A percentile compares a stretch with the other conserved stretches of the same genome.
Conservation (phyloP, 2,797 vertebrate species). For the Distichodus sexfasciatus region DNA sequence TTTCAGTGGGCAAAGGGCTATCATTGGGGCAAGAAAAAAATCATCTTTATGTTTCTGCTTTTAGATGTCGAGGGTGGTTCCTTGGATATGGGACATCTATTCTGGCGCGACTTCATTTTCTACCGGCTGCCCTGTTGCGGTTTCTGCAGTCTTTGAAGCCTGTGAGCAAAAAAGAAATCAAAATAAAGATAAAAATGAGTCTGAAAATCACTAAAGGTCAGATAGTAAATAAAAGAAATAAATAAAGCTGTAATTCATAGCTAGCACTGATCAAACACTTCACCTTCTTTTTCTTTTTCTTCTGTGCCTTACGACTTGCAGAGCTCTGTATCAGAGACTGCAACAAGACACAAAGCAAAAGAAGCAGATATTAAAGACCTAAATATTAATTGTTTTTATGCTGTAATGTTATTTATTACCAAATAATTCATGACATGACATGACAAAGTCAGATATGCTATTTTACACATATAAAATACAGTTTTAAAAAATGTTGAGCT, state of each 20-base stretch:
- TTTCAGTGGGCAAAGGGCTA: constrained; percentile 27
- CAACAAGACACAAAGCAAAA: background rate
- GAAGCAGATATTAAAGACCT: background rate
- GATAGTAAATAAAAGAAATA: too few relatives aligned
- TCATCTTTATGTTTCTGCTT: constrained; percentile 28
- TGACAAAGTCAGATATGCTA: too few relatives aligned
- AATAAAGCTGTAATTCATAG: background rate
- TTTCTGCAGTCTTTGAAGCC: constrained; percentile 95
- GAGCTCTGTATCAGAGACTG: constrained; percentile 84
- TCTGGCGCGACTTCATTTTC: constrained; percentile 68
- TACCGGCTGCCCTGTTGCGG: constrained; percentile 83
- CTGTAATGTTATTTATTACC: background rate
- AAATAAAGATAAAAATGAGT: background rate
- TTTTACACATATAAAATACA: too few relatives aligned
- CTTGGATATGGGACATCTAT: constrained; percentile 15
- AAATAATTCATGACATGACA: too few relatives aligned
- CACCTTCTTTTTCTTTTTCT: constrained; percentile 99
- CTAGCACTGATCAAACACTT: background rate
- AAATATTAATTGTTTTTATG: background rate
- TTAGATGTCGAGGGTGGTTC: constrained; percentile 3
- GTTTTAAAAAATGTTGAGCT: too few relatives aligned
- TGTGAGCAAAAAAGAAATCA: constrained; percentile 50
- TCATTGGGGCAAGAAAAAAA: constrained; percentile 27
- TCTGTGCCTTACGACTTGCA: constrained; percentile 94
- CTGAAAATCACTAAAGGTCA: too few relatives aligned